Conservation (phyloP, 2,113 vertebrate species). For the Orthonyx spaldingii region DNA sequence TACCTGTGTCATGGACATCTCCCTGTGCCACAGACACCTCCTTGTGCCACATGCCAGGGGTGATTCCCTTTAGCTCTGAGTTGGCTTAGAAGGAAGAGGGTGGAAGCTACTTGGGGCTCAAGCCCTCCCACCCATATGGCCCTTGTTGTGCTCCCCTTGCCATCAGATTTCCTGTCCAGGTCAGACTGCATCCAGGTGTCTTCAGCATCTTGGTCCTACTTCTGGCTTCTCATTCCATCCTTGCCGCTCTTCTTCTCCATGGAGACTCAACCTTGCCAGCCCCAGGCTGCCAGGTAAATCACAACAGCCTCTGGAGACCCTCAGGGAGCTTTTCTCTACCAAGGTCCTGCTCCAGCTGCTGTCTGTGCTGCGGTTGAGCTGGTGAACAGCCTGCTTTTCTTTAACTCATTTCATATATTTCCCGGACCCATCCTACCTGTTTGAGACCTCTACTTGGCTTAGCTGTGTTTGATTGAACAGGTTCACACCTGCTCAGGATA, state of each 20-base stretch:
- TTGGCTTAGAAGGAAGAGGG: not conserved
- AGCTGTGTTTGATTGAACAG: not conserved
- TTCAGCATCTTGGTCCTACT: not conserved
- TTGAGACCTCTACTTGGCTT: not conserved
- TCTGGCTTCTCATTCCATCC: not conserved
- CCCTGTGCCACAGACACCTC: not conserved
- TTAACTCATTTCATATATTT: not conserved
- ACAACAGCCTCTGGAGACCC: not conserved
- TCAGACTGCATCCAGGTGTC: not conserved
- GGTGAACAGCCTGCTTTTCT: not conserved
- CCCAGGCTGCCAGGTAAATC: not conserved
- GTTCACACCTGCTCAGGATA: not conserved
- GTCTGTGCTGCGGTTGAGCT: not conserved
- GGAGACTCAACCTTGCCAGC: not conserved
- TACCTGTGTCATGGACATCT: not conserved
- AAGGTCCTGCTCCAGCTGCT: not conserved
- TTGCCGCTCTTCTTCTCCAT: not conserved
- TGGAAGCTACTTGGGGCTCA: not conserved
- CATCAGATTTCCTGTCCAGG: not conserved
- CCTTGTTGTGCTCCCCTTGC: not conserved
- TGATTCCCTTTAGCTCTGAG: not conserved
- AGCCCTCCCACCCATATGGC: not conserved
- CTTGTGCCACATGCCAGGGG: not conserved
- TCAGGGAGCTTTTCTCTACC: not conserved
- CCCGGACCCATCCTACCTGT: not conserved